Evolutionary conservation across 2,888 invertebrate genomes (phyloP), one percentile per base, ranked within the genome.

Genomic region (Eupsilia transversa): DNA sequence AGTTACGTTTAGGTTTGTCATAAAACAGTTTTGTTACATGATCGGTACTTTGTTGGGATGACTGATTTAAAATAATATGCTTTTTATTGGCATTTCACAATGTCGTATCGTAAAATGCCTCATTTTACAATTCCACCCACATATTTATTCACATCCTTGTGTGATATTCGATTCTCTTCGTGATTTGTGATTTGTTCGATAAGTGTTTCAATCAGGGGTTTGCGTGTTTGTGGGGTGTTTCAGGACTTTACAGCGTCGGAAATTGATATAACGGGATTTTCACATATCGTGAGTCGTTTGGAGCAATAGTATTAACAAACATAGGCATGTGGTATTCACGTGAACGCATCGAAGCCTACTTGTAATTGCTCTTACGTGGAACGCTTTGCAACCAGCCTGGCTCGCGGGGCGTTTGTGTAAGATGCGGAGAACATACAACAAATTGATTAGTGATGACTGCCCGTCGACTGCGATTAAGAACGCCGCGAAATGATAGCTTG

Each of bases 381-480:
- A 72, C 66, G 64, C 78, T 65, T 83, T 81, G 82, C 81, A 81
- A 80, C 64, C 63, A 74, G 52, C 52, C 12, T 66, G 46, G 56
- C 67, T 81, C 74, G 74, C 80, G 78, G 60, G 73, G 23, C 66
- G 78, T 89, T 83, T 86, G 89, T 85, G 84, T 79, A 88, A 80
- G 88, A 88, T 85, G 74, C 75, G 67, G 74, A 80, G 80, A 85
- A 88, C 88, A 87, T 84, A 87, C 80, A 67, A 86, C 82, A 89
- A 89, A 91, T 89, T 90, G 90, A 91, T 90, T 89, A 89, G 89
- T 90, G 92, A 91, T 89, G 92, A 91, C 88, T 91, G 88, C 83
- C 83, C 82, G 92, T 90, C 93, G 87, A 81, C 84, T 82, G 80
- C 85, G 85, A 93, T 93, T 92, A 90, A 88, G 90, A 88, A 86